Conservation (phyloP, 2,113 vertebrate genomes). For the Paracanthobrama guichenoti region DNA sequence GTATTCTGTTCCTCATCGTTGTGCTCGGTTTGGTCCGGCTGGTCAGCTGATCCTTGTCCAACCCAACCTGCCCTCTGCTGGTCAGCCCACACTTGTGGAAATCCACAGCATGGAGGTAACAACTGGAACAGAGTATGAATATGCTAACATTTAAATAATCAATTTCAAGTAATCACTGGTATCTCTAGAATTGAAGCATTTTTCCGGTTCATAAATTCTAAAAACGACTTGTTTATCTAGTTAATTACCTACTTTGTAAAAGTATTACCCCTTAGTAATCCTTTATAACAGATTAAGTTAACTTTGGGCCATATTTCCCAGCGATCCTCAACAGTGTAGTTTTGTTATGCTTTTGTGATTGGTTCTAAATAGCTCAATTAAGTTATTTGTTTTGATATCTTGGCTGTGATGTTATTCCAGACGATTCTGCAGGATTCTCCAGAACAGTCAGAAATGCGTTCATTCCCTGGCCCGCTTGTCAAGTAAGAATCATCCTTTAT, state of each 20-base stretch:
- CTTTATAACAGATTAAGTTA: background rate
- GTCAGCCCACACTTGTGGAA: conserved; percentile 93
- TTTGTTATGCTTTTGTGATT: background rate
- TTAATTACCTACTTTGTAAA: background rate
- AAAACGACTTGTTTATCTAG: too few species aligned
- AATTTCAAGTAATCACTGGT: background rate
- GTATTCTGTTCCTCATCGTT: conserved; percentile 88
- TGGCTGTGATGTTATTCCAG: conserved; percentile 66
- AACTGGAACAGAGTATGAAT: background rate
- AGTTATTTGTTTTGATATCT: background rate
- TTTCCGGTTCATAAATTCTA: background rate
- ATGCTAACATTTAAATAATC: background rate
- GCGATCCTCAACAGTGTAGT: background rate
- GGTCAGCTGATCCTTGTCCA: conserved; percentile 90
- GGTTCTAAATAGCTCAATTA: background rate
- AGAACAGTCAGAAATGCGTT: conserved; percentile 88
- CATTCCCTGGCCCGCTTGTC: conserved; percentile 90
- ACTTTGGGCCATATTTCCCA: background rate
- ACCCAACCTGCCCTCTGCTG: conserved; percentile 94
- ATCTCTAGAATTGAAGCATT: background rate
- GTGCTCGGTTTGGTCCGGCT: conserved; percentile 90
- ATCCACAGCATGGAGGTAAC: conserved; percentile 93
- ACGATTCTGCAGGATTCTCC: conserved; percentile 84
- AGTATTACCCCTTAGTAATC: background rate
- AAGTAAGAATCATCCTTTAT: conserved; percentile 77